These are phyloP conservation scores for Ataeniobius toweri DNA, from an alignment of 2,797 vertebrate species.

Conservation along the genomic window DNA sequence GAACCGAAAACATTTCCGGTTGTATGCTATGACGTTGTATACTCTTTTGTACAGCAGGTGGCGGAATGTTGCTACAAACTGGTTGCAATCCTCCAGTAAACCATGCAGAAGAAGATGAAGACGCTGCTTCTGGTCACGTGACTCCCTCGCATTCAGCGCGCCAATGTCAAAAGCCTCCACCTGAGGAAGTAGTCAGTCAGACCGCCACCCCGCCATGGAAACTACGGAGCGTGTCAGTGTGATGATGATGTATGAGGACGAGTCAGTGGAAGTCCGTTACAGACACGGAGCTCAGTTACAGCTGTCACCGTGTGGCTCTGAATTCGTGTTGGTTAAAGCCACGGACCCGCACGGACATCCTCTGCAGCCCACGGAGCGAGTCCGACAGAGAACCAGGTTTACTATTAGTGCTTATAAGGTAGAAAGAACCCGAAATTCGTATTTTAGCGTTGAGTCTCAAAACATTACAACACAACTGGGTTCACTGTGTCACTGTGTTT, in stretches of 20 bases:
- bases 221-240: conserved; percentile 39
- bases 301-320: conserved; percentile 88
- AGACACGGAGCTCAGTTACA: conserved; percentile 76
- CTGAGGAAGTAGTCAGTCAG: conserved; percentile 25
- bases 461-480: neutral
- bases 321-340: conserved; percentile 82
- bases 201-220: conserved; percentile 32
- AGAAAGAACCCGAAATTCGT: neutral
- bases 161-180: conserved; percentile 19
- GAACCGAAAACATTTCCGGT: neutral
- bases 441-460: neutral
- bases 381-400: conserved; percentile 86
- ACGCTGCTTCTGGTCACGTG: conserved; percentile 14
- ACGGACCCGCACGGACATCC: conserved; percentile 69
- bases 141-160: conserved; percentile 9
- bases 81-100: neutral
- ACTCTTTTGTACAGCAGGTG: neutral
- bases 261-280: conserved; percentile 82
- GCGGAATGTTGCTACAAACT: neutral
- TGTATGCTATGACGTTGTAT: neutral
- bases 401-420: conserved; percentile 85
- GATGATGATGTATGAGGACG: conserved; percentile 85
- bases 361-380: conserved; percentile 68
- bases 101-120: neutral
- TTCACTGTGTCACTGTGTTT: neutral